A percentile compares a stretch with the other conserved stretches of the same genome.
Evolutionary conservation across 2,888 invertebrate species (phyloP).

Genomic region (Caenorhabditis sinica): DNA sequence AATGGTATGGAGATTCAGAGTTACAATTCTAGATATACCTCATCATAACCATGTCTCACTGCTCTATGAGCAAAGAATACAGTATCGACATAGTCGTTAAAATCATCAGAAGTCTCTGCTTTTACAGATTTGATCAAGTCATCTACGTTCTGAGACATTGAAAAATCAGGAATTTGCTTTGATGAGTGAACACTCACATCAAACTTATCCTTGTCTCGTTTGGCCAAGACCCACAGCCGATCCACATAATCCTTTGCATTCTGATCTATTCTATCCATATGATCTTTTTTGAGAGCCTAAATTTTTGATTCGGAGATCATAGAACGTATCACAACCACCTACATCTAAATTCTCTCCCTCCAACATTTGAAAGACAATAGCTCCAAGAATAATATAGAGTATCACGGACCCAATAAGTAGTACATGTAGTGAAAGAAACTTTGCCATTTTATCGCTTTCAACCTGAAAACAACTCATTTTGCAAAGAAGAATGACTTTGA

Average conservation of each 20-base stretch:
- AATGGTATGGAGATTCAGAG: not conserved
- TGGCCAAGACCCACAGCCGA: constrained; percentile 70
- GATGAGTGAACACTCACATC: not conserved
- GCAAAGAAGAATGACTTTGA: not conserved
- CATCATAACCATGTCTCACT: constrained; percentile 82
- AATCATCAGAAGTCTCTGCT: constrained; percentile 70
- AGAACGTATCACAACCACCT: constrained; percentile 5
- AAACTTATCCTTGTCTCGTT: constrained; percentile 46
- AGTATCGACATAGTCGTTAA: constrained; percentile 78
- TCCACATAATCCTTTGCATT: constrained; percentile 74
- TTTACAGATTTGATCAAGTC: constrained; percentile 71
- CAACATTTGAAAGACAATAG: constrained; percentile 70
- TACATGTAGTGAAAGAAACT: constrained; percentile 79
- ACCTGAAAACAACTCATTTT: constrained; percentile 47
- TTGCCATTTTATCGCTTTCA: constrained; percentile 62
- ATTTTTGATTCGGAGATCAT: constrained; percentile 25
- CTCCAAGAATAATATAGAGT: constrained; percentile 79
- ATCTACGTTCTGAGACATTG: constrained; percentile 56
- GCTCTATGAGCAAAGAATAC: constrained; percentile 80
- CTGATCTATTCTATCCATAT: constrained; percentile 73
- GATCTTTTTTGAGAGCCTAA: constrained; percentile 71
- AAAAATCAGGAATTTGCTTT: not conserved
- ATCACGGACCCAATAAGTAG: constrained; percentile 77
- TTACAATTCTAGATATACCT: constrained; percentile 38
- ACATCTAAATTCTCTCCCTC: constrained; percentile 74